Base-by-base conservation (phyloP, 2,888 invertebrate genomes). In the Cenopis cana region DNA sequence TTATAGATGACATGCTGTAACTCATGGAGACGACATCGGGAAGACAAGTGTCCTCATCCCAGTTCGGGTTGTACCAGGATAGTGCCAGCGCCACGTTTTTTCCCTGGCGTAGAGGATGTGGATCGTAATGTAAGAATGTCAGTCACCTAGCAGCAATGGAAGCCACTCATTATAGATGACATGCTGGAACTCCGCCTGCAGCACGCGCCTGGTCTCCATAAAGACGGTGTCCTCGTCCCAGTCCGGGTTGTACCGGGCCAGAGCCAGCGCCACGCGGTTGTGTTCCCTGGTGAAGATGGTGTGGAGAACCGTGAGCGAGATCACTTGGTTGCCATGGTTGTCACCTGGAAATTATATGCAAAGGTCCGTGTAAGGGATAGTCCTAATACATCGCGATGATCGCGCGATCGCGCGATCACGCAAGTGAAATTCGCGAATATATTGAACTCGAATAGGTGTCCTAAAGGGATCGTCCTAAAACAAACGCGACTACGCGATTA, bases 161-260 rank as follows among this genome's bases (percentile, higher is more conserved):
- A 98, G 88, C 94, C 96, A 98, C 84, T 98, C 98, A 80, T 96
- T 96, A 84, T 97, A 98, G 5, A 95, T 92, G 64, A 98, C 95
- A 72, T 97, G 96, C 88, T 98, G 98, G 83, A 96, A 92, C 86
- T 96, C 95, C 0, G 97, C 97, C 69, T 95, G 95, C 5, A 96
- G 86, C 69, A 98, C 96, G 76, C 96, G 94, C 68, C 97, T 94
- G 0, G 96, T 87, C 85, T 97, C 97, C 85, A 96, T 94, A 86
- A 95, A 98, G 0, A 97, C 82, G 0, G 89, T 91, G 74, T 97
- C 96, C 78, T 97, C 97, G 38, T 93, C 91, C 95, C 97, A 97
- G 57, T 94, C 94, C 0, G 97, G 96, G 91, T 98, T 98, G 10
- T 97, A 77, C 2, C 88, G 82, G 0, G 91, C 79, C 33, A 98